A percentile compares a stretch with the other conserved stretches of the same genome.
phyloP scores from a whole-genome alignment of 2,797 vertebrate genomes.

The Phrynocephalus vlangalii region DNA sequence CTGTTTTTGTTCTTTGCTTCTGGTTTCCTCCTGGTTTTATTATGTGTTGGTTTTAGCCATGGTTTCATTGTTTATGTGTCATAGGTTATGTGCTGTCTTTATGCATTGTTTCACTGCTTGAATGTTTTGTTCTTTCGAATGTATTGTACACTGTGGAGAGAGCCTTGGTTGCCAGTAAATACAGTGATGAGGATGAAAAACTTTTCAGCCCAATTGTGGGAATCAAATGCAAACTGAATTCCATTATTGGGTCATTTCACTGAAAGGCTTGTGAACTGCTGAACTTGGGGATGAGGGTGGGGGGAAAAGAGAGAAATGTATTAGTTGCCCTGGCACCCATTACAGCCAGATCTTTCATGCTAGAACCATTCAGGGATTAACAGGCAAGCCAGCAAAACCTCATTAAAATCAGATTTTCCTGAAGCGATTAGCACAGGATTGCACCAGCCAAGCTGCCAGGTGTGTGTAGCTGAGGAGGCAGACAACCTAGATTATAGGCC shows the following conservation, averaged over 20 bases:
- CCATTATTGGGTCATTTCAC: constrained; percentile 8
- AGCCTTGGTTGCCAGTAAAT: neutral
- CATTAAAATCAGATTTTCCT: constrained; percentile 47
- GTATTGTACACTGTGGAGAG: neutral
- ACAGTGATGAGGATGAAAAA: neutral
- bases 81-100: neutral
- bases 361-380: constrained; percentile 15
- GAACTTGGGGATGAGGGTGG: neutral
- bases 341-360: constrained; percentile 35
- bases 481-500: neutral
- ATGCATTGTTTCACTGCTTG: neutral
- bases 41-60: neutral
- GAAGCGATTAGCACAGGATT: constrained; percentile 37
- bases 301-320: constrained; percentile 8
- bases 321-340: constrained; percentile 41
- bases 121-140: neutral
- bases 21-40: neutral
- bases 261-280: constrained; percentile 20
- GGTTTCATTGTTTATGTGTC: neutral
- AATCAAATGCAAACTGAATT: neutral
- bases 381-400: constrained; percentile 30
- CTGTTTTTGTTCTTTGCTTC: neutral
- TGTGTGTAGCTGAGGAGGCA: neutral
- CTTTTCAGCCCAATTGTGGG: neutral
- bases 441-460: constrained; percentile 23